Conservation (phyloP, 2,797 vertebrate genomes). For the Myotis findleyi region DNA sequence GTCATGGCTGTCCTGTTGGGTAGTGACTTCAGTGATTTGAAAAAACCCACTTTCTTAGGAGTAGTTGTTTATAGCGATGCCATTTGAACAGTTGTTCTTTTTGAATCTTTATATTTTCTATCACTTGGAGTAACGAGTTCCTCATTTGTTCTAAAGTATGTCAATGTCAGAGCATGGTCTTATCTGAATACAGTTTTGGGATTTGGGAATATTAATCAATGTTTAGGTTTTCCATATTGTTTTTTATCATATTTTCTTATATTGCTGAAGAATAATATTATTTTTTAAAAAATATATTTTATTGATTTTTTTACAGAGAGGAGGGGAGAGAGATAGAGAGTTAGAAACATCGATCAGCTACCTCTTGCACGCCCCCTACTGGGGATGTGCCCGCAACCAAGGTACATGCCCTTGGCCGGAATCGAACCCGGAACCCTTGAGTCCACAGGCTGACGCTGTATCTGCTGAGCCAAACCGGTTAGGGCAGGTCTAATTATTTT, state of each 20-base stretch:
- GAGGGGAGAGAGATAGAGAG: no score
- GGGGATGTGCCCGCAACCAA: no score
- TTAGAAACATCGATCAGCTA: no score
- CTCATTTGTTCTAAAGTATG: background rate
- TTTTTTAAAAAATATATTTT: no score
- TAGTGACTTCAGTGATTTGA: background rate
- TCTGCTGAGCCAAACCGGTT: no score
- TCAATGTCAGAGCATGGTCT: background rate
- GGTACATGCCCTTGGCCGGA: no score
- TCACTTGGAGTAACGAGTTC: background rate
- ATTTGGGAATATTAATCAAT: background rate
- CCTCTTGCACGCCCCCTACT: no score
- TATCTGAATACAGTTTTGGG: background rate
- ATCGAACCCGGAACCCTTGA: no score
- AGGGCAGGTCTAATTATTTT: background rate
- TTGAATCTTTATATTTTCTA: background rate
- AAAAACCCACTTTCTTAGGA: background rate
- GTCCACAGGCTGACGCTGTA: no score
- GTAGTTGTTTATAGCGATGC: background rate
- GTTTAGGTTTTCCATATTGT: background rate
- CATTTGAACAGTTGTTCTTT: background rate
- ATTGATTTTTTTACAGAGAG: no score
- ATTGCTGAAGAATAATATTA: background rate
- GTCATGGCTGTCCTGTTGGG: background rate
- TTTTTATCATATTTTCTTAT: background rate